Evolutionary conservation across 2,113 vertebrate genomes (phyloP).

Genomic region (Brienomyrus brachyistius): DNA sequence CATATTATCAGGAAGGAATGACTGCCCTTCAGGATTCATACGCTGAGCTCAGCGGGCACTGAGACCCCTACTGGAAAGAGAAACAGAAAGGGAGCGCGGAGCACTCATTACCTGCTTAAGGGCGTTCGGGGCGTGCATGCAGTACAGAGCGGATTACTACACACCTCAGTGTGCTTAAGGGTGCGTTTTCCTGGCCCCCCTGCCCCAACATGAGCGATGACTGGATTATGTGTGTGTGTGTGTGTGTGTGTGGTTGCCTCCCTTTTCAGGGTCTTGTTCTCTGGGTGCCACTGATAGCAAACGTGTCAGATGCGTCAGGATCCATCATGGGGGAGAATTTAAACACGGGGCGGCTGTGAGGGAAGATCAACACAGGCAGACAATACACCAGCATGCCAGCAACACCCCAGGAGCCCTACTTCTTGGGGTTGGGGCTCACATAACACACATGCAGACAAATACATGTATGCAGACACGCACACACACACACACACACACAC

Average conservation of each 20-base stretch:
- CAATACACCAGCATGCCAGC: slow-evolving; percentile 54
- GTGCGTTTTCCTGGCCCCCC: neutral
- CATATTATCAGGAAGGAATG: slow-evolving; percentile 45
- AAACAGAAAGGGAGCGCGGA: neutral
- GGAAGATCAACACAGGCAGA: slow-evolving; percentile 34
- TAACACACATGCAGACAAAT: neutral
- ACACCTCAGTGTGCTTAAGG: neutral
- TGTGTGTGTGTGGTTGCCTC: neutral
- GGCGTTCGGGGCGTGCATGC: neutral
- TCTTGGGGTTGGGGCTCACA: neutral
- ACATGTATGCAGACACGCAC: no score
- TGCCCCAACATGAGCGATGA: neutral
- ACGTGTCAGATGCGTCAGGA: neutral
- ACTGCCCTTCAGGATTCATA: neutral
- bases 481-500: no score
- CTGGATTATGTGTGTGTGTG: neutral
- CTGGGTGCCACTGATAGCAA: neutral
- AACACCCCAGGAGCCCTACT: slow-evolving; percentile 21
- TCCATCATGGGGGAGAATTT: neutral
- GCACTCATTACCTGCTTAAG: neutral
- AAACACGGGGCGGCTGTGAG: neutral
- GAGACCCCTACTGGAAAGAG: neutral
- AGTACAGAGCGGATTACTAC: neutral
- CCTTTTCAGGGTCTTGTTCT: neutral
- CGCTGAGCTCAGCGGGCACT: neutral